Evolutionary conservation across 2,888 invertebrate genomes (phyloP).

Genomic region (Calameuta pallipes): DNA sequence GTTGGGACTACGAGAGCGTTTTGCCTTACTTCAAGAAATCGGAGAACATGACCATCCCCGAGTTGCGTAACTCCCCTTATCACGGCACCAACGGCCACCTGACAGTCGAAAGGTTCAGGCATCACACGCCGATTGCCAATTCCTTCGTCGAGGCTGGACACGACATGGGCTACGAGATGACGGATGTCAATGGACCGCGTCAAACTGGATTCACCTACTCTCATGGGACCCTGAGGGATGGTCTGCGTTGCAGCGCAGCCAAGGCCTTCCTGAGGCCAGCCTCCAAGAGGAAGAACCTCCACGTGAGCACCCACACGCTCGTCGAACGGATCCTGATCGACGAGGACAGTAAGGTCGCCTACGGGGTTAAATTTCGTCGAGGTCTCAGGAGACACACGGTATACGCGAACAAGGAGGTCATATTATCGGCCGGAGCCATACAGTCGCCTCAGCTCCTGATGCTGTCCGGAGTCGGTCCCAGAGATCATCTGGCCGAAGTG

Average conservation of each 20-base stretch:
- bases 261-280: slow-evolving; percentile 83
- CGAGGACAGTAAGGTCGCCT: slow-evolving; percentile 70
- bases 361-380: slow-evolving; percentile 77
- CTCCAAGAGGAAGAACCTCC: slow-evolving; percentile 76
- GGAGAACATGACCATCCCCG: slow-evolving; percentile 80
- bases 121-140: slow-evolving; percentile 76
- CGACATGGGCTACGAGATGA: slow-evolving; percentile 77
- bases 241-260: slow-evolving; percentile 84
- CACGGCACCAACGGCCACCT: slow-evolving; percentile 81
- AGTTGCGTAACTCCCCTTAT: slow-evolving; percentile 71
- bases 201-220: slow-evolving; percentile 84
- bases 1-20: slow-evolving; percentile 83
- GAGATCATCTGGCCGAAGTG: slow-evolving; percentile 71
- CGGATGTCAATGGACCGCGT: slow-evolving; percentile 81
- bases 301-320: slow-evolving; percentile 76
- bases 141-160: slow-evolving; percentile 77
- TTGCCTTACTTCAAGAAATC: slow-evolving; percentile 84
- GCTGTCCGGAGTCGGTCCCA: slow-evolving; percentile 85
- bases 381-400: slow-evolving; percentile 67
- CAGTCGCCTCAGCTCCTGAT: slow-evolving; percentile 88
- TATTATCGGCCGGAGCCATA: slow-evolving; percentile 86
- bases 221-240: slow-evolving; percentile 82
- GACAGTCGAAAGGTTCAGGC: slow-evolving; percentile 78
- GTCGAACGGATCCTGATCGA: slow-evolving; percentile 78
- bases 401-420: slow-evolving; percentile 77